Evolutionary conservation across 2,797 vertebrate species (phyloP).

Genomic region (Geotrypetes seraphini): DNA sequence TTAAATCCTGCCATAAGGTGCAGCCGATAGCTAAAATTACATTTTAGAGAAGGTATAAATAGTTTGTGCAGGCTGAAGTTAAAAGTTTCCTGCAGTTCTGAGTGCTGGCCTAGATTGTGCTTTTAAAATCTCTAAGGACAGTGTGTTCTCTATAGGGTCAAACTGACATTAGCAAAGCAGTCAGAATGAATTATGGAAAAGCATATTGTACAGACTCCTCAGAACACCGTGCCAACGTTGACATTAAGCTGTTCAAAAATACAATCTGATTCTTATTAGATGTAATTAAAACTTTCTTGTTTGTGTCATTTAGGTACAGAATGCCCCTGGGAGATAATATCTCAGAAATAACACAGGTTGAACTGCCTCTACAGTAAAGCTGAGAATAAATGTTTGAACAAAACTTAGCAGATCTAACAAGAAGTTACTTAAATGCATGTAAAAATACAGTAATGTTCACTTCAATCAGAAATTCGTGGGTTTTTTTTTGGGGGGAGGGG

Average conservation of each 20-base stretch:
- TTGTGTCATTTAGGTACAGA: constrained; percentile 46
- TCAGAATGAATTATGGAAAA: constrained; percentile 36
- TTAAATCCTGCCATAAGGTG: too few relatives aligned
- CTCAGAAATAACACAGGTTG: constrained; percentile 25
- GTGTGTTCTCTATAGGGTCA: constrained; percentile 50
- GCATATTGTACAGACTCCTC: constrained; percentile 26
- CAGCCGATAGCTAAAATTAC: too few relatives aligned
- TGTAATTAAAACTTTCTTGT: constrained; percentile 44
- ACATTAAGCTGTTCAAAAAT: constrained; percentile 42
- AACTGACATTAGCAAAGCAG: constrained; percentile 38
- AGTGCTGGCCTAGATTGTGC: constrained; percentile 23
- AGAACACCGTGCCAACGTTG: constrained; percentile 34
- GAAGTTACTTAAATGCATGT: neutral
- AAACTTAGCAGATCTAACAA: neutral
- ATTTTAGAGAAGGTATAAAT: too few relatives aligned
- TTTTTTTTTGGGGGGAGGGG: too few relatives aligned
- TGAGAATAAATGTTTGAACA: constrained; percentile 1
- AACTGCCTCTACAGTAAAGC: constrained; percentile 17
- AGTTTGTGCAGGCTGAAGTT: constrained; percentile 17
- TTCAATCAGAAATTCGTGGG: too few relatives aligned
- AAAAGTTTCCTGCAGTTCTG: constrained; percentile 12
- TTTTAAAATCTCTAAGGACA: constrained; percentile 25
- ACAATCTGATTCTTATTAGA: constrained; percentile 51
- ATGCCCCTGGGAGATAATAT: constrained; percentile 37
- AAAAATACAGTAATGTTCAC: neutral